phyloP scores from a whole-genome alignment of 2,797 vertebrate genomes.

The Anguilla pacifica region DNA sequence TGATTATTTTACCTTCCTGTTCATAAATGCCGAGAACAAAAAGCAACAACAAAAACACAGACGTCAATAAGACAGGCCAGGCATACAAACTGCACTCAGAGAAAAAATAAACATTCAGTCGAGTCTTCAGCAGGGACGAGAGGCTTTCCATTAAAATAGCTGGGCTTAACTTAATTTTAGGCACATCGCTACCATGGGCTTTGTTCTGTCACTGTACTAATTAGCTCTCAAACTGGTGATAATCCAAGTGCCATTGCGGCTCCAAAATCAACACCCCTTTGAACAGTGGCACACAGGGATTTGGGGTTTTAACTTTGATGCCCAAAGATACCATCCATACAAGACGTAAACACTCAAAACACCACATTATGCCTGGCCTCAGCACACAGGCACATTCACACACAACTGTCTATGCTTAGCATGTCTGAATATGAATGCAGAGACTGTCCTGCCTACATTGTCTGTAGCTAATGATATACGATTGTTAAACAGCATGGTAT shows the following conservation, averaged over 20 bases:
- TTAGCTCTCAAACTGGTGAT: not conserved
- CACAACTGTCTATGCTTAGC: not conserved
- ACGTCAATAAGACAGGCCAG: conserved; percentile 58
- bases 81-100: conserved; percentile 16
- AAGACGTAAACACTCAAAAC: not conserved
- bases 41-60: conserved; percentile 68
- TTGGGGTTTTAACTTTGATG: conserved; percentile 14
- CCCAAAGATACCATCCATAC: not conserved
- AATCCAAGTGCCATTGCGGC: not conserved
- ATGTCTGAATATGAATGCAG: not conserved
- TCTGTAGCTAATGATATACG: not conserved
- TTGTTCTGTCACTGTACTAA: conserved; percentile 4
- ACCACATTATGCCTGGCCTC: not conserved
- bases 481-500: not conserved
- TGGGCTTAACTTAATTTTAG: not conserved
- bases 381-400: not conserved
- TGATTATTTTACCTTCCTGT: conserved; percentile 74
- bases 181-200: not conserved
- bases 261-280: not conserved
- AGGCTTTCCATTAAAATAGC: not conserved
- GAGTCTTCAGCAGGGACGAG: not conserved
- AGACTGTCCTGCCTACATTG: not conserved
- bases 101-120: conserved; percentile 28
- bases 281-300: not conserved
- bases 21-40: conserved; percentile 55